Percentiles rank a stretch among this genome's conserved stretches.
These are phyloP conservation scores for Psix sp. DNA, from an alignment of 1,140 invertebrate species.

Conservation along the genomic window DNA sequence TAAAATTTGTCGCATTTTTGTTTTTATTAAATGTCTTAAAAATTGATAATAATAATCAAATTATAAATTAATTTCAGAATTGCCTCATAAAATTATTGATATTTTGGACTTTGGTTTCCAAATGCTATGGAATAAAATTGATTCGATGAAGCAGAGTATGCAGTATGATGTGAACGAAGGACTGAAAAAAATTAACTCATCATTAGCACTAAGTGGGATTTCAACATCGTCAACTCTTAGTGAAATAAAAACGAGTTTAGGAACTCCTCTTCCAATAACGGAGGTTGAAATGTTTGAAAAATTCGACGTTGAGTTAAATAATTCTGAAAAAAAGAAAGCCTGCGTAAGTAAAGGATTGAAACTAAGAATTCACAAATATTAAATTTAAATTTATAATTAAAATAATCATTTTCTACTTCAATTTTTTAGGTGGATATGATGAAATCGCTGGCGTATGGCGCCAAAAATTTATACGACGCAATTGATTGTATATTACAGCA, in stretches of 20 bases:
- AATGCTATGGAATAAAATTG: background rate
- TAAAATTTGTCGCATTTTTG: too few species aligned
- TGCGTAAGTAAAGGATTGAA: constrained; percentile 5
- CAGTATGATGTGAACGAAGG: constrained; percentile 2
- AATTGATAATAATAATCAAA: too few species aligned
- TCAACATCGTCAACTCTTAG: background rate
- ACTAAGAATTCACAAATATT: too few species aligned
- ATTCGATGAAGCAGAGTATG: constrained; percentile 2
- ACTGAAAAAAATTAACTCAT: constrained; percentile 10
- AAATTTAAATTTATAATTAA: too few species aligned
- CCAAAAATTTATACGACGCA: constrained; percentile 3
- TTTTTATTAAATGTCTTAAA: too few species aligned
- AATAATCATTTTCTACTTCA: too few species aligned
- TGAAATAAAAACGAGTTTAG: constrained; percentile 5
- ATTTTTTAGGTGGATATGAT: constrained; percentile 3
- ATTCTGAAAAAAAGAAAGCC: constrained; percentile 3
- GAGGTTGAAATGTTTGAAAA: constrained; percentile 7
- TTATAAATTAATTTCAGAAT: too few species aligned
- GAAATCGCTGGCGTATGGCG: background rate
- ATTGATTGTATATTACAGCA: constrained; percentile 1
- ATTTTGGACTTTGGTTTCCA: constrained; percentile 1
- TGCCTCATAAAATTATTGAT: too few species aligned
- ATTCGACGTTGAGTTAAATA: constrained; percentile 1
- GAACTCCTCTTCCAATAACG: background rate
- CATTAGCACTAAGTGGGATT: constrained; percentile 9